phyloP scores from a whole-genome alignment of 2,888 invertebrate species.

The Eumacrocentrus americanus region DNA sequence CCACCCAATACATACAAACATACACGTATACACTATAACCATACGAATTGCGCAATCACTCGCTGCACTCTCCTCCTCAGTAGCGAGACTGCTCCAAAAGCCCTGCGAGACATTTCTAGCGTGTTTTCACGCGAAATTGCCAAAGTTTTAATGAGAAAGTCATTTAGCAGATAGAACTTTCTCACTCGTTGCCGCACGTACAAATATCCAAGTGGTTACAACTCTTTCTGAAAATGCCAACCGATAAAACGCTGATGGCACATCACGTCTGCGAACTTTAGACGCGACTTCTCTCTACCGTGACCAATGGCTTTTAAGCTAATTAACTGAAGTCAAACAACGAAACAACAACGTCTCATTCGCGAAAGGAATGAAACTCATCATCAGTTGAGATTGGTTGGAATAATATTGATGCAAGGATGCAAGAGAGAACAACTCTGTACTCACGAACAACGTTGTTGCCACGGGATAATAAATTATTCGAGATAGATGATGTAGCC shows the following conservation, averaged over 20 bases:
- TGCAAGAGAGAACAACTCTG: conserved; percentile 11
- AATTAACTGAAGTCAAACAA: background rate
- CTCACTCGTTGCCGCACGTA: conserved; percentile 34
- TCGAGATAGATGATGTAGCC: conserved; percentile 61
- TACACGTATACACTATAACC: background rate
- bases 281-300: background rate
- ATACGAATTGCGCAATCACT: background rate
- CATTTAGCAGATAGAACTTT: conserved; percentile 48
- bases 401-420: conserved; percentile 5
- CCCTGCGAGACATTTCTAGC: conserved; percentile 27
- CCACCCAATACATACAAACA: background rate
- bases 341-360: background rate
- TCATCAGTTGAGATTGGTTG: too few species aligned
- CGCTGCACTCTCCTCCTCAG: conserved; percentile 13
- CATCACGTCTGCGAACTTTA: background rate
- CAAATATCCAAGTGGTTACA: conserved; percentile 36
- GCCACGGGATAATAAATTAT: conserved; percentile 60
- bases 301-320: conserved; percentile 4
- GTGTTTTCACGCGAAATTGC: conserved; percentile 44
- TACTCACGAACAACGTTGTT: too few species aligned
- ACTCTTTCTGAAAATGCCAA: conserved; percentile 30
- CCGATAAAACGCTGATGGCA: conserved; percentile 19
- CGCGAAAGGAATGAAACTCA: conserved; percentile 5
- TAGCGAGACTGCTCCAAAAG: conserved; percentile 27
- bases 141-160: conserved; percentile 53